A percentile compares a stretch with the other conserved stretches of the same genome.
Evolutionary conservation across 2,113 vertebrate species (phyloP).

Genomic region (Ammospiza nelsoni): DNA sequence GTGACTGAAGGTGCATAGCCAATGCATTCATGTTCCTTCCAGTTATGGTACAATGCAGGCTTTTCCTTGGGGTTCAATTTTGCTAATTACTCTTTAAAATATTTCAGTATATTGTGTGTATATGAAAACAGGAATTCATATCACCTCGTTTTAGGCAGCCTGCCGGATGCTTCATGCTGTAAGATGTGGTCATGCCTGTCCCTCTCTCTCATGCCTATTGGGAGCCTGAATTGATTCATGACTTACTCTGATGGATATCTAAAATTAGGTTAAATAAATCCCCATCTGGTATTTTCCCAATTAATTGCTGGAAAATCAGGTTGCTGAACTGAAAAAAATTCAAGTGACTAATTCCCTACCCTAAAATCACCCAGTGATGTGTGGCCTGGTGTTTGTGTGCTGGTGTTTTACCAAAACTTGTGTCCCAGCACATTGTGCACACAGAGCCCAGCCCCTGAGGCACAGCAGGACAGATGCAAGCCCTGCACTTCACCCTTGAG

Average conservation of each 20-base stretch:
- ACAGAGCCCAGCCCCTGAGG: rapidly evolving
- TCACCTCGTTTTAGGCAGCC: neutral
- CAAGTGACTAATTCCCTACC: neutral
- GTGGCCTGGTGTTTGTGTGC: neutral
- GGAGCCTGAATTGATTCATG: neutral
- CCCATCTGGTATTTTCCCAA: neutral
- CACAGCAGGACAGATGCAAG: rapidly evolving
- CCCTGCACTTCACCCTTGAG: neutral
- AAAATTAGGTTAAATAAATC: neutral
- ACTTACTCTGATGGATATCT: neutral
- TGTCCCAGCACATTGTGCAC: neutral
- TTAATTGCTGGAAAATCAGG: neutral
- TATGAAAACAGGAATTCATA: neutral
- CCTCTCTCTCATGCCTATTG: rapidly evolving
- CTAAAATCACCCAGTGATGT: neutral
- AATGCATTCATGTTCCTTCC: neutral
- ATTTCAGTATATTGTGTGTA: neutral
- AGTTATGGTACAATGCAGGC: neutral
- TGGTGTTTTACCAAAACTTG: neutral
- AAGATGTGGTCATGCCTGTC: neutral
- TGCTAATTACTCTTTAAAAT: neutral
- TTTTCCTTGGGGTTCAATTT: neutral
- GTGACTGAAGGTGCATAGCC: neutral
- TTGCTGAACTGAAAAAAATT: neutral
- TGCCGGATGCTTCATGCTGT: neutral